Base-by-base conservation (phyloP, 2,113 vertebrate species). In the Narcine bancroftii region DNA sequence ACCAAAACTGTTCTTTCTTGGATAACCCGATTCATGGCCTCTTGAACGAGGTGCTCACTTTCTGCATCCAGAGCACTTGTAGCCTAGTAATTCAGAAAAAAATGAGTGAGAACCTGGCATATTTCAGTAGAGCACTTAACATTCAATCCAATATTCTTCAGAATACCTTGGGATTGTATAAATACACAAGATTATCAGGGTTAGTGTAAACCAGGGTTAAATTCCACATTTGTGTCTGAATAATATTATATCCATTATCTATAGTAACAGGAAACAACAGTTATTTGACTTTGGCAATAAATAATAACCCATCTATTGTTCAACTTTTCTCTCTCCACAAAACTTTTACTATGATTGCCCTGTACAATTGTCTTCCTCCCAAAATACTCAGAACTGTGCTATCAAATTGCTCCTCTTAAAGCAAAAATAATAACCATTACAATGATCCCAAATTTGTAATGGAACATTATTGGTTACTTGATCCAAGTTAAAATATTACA, bases 21-120 rank as follows among this genome's bases (percentile, higher is more conserved):
- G 63, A 91, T 91, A 71, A 91, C 89, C 42, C 89, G 89, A 91
- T 91, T 65, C 69, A 91, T 91, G 89, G 89, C 89, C 89, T 91
- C 89, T 71, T 69, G 63, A 47, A 91, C 89, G 13, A 71, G 47
- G 63, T 91, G 89, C 47, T 91, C 89, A 71, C 89, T 91, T 69
- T 91, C 89, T 45, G 89, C 89, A 66, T 91, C 89, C 60, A 91
- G 39, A 47, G 89, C 89, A 47, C 89, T 91, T 69, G 89, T 91
- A 91, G 89, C 89, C 89, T 91, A 15, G 47, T 91, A 66, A 91
- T 69, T 42, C 89, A 91, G 63, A 69, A 91, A 91, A 91, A 91
- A 33, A 65, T 42, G 47, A 24, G 36, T 69, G 63, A 47, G 39
- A 91, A 71, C 45, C 85, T 91, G 39, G 89, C 47, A 91, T 91